Evolutionary conservation across 2,113 vertebrate genomes (phyloP).

Genomic region (Sinocyclocheilus anophthalmus): DNA sequence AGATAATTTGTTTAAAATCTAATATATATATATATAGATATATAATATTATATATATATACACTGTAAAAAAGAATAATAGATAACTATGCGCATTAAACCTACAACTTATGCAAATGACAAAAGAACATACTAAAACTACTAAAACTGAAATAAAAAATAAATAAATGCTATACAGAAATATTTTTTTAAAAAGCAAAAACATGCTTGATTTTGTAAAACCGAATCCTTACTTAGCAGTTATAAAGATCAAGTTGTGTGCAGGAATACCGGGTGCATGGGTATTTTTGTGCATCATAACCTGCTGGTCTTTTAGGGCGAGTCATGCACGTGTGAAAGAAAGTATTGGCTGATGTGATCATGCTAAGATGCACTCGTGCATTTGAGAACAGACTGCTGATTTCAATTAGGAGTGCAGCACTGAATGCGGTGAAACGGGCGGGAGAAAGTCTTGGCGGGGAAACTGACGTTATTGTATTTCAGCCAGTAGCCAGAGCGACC

Average conservation of each 20-base stretch:
- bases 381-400: slow-evolving; percentile 40
- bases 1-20: not conserved
- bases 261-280: not conserved
- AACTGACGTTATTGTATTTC: not conserved
- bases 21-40: no score
- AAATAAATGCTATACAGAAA: no score
- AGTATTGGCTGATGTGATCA: slow-evolving; percentile 55
- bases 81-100: no score
- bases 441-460: not conserved
- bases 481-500: not conserved
- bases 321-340: slow-evolving; percentile 8
- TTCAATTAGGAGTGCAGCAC: slow-evolving; percentile 1
- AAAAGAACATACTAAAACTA: no score
- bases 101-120: no score
- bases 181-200: no score
- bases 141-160: no score
- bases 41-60: no score
- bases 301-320: not conserved
- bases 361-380: slow-evolving; percentile 18
- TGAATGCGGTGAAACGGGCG: not conserved
- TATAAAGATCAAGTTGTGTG: slow-evolving; percentile 1
- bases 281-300: not conserved
- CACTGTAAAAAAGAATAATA: no score
- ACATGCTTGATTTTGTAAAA: not conserved
- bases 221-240: slow-evolving; percentile 49